Conservation (phyloP, 2,113 vertebrate genomes). For the Furnarius figulus region DNA sequence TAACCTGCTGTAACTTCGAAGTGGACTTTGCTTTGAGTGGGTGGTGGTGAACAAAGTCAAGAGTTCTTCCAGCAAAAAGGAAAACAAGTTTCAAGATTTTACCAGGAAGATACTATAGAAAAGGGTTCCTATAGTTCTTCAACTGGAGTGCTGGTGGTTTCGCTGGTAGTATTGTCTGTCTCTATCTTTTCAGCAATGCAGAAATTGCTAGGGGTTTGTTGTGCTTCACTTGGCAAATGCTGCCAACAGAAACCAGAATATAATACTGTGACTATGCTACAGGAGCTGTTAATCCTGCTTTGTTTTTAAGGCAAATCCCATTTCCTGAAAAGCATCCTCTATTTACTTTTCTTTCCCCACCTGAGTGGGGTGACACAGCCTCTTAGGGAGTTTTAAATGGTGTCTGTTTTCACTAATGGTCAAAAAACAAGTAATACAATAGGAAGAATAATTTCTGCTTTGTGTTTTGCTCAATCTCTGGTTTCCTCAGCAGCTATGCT, state of each 20-base stretch:
- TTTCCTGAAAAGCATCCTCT: background rate
- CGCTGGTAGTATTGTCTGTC: background rate
- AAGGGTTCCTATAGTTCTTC: background rate
- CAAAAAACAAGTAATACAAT: background rate
- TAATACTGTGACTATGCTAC: background rate
- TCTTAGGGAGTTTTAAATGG: background rate
- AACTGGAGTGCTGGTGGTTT: background rate
- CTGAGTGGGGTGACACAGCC: background rate
- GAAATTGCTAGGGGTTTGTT: conserved; percentile 7
- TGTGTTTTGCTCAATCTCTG: background rate
- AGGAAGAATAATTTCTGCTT: background rate
- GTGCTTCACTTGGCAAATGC: conserved; percentile 7
- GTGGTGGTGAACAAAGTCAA: background rate
- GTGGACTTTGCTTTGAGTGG: background rate
- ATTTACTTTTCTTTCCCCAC: background rate
- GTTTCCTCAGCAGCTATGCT: background rate
- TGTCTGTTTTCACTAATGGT: background rate
- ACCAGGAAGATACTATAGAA: background rate
- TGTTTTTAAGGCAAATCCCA: background rate
- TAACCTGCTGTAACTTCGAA: background rate
- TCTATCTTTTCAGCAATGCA: background rate
- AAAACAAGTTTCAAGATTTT: background rate
- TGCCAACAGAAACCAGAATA: background rate
- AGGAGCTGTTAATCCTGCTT: background rate
- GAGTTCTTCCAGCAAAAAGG: background rate